Conservation (phyloP, 2,888 invertebrate genomes). For the Callosobruchus maculatus region DNA sequence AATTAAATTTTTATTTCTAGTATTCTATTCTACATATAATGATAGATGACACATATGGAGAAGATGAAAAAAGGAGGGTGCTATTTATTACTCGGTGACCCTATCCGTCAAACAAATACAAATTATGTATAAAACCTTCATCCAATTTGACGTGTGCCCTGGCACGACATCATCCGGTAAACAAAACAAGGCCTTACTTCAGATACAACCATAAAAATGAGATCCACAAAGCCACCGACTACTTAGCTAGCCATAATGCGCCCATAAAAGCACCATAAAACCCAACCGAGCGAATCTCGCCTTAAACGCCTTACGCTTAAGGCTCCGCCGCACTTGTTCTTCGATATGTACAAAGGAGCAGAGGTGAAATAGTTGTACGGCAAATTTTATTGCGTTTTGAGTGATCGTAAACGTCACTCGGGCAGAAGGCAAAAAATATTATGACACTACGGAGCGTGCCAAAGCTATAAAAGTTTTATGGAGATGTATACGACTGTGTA, state of each 20-base stretch:
- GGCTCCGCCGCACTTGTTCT: conserved; percentile 4
- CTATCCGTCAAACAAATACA: too few relatives aligned
- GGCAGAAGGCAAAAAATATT: conserved; percentile 40
- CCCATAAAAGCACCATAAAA: neutral
- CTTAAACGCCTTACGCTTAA: neutral
- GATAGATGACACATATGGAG: too few relatives aligned
- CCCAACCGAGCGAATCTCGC: neutral
- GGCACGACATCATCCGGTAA: neutral
- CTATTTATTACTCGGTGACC: too few relatives aligned
- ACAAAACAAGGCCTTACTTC: neutral
- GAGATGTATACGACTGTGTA: conserved; percentile 28
- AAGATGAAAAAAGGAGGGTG: too few relatives aligned
- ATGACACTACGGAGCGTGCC: conserved; percentile 35
- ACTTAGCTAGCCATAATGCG: neutral
- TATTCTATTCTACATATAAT: too few relatives aligned
- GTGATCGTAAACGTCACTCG: conserved; percentile 57
- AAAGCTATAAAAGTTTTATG: conserved; percentile 38
- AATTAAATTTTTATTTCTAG: too few relatives aligned
- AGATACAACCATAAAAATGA: neutral
- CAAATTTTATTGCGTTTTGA: conserved; percentile 58
- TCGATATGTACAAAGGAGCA: conserved; percentile 31
- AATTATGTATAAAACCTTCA: neutral
- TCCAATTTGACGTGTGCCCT: neutral
- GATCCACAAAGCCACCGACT: neutral
- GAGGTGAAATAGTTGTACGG: conserved; percentile 51